Evolutionary conservation across 2,888 invertebrate genomes (phyloP).

Genomic region (Gortyna flavago): DNA sequence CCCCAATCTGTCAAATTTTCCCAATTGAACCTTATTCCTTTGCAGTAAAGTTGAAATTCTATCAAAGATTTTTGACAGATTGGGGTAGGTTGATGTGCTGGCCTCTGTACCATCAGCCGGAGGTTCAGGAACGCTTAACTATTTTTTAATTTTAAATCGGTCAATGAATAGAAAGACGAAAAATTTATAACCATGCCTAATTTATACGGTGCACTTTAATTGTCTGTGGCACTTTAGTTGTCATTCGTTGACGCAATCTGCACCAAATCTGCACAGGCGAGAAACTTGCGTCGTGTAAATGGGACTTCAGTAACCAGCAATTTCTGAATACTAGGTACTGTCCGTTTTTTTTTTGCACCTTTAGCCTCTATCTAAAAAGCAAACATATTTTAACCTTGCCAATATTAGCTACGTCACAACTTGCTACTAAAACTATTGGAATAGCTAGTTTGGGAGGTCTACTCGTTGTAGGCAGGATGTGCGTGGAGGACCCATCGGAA

Average conservation of each 20-base stretch:
- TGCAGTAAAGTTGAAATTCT: no score
- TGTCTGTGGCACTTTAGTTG: background rate
- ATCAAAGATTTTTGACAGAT: no score
- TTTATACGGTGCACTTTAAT: background rate
- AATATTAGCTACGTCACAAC: slow-evolving; percentile 38
- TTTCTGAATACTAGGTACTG: background rate
- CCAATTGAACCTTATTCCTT: no score
- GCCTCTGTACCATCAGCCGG: no score
- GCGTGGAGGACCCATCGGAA: slow-evolving; percentile 85
- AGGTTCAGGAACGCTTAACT: background rate
- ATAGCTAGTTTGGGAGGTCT: slow-evolving; percentile 29
- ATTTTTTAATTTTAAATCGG: background rate
- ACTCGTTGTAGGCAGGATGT: slow-evolving; percentile 77
- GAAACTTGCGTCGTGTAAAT: background rate
- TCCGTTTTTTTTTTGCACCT: background rate
- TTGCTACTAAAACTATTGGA: slow-evolving; percentile 28
- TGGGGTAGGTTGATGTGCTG: no score
- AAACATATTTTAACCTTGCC: slow-evolving; percentile 33
- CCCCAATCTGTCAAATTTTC: no score
- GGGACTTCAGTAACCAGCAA: background rate
- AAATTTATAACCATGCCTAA: background rate
- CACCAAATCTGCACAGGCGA: background rate
- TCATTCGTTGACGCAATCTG: no score
- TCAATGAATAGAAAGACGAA: background rate
- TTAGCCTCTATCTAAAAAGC: slow-evolving; percentile 30